Conservation (phyloP, 2,113 vertebrate genomes). For the Chunga burmeisteri region DNA sequence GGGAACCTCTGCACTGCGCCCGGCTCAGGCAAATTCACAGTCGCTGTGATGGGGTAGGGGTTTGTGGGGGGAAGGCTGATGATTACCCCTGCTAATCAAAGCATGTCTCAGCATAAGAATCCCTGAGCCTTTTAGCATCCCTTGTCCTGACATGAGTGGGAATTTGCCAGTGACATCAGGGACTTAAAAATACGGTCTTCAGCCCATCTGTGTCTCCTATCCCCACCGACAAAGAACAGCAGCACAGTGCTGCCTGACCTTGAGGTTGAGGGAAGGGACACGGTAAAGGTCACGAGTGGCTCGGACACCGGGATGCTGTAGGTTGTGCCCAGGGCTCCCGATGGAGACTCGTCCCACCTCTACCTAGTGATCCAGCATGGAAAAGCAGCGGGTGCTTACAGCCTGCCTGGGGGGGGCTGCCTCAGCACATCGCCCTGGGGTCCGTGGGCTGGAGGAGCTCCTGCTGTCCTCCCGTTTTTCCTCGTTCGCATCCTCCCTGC, state of each 20-base stretch:
- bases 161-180: neutral
- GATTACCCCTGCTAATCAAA: neutral
- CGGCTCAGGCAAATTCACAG: neutral
- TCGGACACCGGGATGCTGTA: neutral
- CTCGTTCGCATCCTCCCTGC: neutral
- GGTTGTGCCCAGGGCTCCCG: neutral
- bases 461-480: neutral
- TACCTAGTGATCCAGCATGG: rapidly evolving
- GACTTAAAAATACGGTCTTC: neutral
- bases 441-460: neutral
- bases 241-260: neutral
- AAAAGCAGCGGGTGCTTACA: neutral
- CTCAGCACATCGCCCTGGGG: neutral
- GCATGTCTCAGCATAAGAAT: neutral
- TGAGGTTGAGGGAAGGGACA: neutral
- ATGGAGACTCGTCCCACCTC: neutral
- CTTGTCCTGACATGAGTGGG: neutral
- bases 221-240: neutral
- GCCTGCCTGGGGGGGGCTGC: neutral
- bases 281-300: neutral
- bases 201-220: neutral
- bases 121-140: neutral
- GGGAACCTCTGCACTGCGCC: neutral
- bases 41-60: neutral
- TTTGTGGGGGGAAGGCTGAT: neutral